Percentiles rank a stretch among this genome's conserved stretches.
Evolutionary conservation across 2,113 vertebrate genomes (phyloP).

Genomic region (Columba janthina): DNA sequence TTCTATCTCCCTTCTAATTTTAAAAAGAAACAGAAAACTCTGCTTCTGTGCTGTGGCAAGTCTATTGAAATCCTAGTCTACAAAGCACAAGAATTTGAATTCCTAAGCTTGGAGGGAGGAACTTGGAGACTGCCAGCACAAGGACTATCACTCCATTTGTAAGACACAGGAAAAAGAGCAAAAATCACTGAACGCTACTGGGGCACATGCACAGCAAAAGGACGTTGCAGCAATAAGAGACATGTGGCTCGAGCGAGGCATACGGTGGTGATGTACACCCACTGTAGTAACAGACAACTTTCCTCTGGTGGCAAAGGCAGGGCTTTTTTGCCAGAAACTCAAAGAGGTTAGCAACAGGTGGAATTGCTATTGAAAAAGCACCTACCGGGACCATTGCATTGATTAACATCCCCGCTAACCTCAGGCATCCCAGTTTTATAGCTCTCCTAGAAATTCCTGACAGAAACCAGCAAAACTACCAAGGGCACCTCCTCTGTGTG

Average conservation of each 20-base stretch:
- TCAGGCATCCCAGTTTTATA: neutral
- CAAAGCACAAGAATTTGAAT: neutral
- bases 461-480: neutral
- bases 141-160: neutral
- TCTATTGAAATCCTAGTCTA: neutral
- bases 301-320: neutral
- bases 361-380: neutral
- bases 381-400: neutral
- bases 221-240: neutral
- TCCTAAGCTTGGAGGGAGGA: neutral
- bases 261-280: neutral
- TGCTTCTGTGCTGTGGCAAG: neutral
- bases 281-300: neutral
- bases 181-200: neutral
- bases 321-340: neutral
- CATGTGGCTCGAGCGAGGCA: fast-evolving
- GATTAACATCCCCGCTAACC: neutral
- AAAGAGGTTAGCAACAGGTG: neutral
- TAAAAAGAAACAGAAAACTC: neutral
- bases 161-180: neutral
- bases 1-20: neutral
- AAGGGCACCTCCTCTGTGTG: neutral
- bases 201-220: neutral
- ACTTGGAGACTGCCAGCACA: neutral
- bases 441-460: neutral